These are phyloP conservation scores for Cylindroiulus punctatus DNA, from an alignment of 2,888 invertebrate species.

Conservation along the genomic window DNA sequence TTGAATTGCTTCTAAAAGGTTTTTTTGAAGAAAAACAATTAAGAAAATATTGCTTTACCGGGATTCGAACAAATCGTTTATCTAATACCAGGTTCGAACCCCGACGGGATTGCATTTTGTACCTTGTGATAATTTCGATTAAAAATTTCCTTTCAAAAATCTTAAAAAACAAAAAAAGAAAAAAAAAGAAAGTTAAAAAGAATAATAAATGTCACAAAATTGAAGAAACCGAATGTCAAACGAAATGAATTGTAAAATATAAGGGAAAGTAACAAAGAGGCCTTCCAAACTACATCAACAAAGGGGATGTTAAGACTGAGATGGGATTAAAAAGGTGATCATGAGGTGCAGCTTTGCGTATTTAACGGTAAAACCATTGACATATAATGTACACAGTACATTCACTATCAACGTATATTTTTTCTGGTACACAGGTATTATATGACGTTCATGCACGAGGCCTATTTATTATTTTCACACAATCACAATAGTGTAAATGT, in stretches of 20 bases:
- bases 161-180: background rate
- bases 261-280: background rate
- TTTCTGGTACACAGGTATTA: slow-evolving; percentile 47
- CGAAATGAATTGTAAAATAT: background rate
- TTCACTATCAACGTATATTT: slow-evolving; percentile 45
- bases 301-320: slow-evolving; percentile 11
- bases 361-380: slow-evolving; percentile 51
- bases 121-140: background rate
- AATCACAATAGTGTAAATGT: slow-evolving; percentile 19
- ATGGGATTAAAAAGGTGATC: slow-evolving; percentile 44
- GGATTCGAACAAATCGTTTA: background rate
- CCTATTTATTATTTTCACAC: slow-evolving; percentile 44
- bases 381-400: slow-evolving; percentile 52
- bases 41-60: background rate
- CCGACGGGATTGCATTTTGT: background rate
- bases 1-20: background rate
- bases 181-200: background rate
- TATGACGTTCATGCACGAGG: slow-evolving; percentile 50
- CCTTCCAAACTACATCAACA: background rate
- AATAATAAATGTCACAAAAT: background rate
- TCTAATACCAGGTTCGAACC: background rate
- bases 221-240: slow-evolving; percentile 4
- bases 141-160: background rate
- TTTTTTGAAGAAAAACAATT: background rate
- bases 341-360: slow-evolving; percentile 33